phyloP scores from a whole-genome alignment of 2,888 invertebrate species.

The Aphrophora alni region DNA sequence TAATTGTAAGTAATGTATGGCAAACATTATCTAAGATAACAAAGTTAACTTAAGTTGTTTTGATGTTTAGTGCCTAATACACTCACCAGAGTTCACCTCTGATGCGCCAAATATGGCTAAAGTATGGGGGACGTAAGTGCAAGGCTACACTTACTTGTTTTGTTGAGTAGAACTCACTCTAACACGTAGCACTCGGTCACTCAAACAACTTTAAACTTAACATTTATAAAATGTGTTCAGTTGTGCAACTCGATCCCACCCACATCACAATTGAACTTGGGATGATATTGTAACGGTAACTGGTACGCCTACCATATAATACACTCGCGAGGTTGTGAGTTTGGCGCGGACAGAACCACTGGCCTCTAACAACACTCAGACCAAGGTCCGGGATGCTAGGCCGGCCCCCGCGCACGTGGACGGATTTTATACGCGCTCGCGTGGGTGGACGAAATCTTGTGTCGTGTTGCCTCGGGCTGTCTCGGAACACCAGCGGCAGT shows the following conservation, averaged over 20 bases:
- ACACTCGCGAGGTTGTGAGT: not conserved
- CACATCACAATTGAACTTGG: not conserved
- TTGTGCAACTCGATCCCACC: not conserved
- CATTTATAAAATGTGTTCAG: no score
- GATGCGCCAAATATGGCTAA: not conserved
- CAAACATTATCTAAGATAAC: no score
- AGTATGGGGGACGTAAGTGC: not conserved
- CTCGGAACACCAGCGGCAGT: not conserved
- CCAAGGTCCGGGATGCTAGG: conserved; percentile 9
- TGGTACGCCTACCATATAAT: not conserved
- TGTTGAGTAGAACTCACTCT: not conserved
- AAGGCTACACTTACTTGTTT: not conserved
- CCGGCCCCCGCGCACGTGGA: conserved; percentile 9
- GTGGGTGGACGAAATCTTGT: not conserved
- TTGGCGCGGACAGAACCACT: conserved; percentile 6
- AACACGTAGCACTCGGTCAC: not conserved
- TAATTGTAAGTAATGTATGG: no score
- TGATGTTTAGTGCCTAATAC: not conserved
- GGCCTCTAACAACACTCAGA: not conserved
- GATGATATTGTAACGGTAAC: not conserved
- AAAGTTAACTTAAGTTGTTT: not conserved
- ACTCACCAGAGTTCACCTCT: not conserved
- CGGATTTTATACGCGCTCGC: conserved; percentile 5
- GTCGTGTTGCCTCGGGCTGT: not conserved
- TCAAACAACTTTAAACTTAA: no score